phyloP scores from a whole-genome alignment of 2,888 invertebrate genomes.

The Hololepta plana region DNA sequence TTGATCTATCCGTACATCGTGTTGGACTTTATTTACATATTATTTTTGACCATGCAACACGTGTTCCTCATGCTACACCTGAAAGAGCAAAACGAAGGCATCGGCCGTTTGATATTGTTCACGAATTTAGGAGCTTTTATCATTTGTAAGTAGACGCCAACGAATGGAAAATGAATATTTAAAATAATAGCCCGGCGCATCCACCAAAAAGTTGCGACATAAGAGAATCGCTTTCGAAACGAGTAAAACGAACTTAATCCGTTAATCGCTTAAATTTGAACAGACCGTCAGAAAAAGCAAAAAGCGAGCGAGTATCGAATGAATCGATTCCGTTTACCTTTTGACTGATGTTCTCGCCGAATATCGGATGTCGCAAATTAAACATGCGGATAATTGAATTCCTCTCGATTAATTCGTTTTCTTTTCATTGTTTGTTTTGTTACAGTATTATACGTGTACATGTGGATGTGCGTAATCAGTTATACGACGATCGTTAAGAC shows the following conservation, averaged over 20 bases:
- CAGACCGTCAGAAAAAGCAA: no score
- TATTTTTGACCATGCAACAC: constrained; percentile 1
- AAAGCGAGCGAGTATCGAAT: no score
- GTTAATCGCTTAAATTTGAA: no score
- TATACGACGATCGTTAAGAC: constrained; percentile 2
- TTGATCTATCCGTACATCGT: constrained; percentile 5
- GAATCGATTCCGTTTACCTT: no score
- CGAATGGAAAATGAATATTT: no score
- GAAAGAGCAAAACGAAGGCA: constrained; percentile 2
- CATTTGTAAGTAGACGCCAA: constrained; percentile 5
- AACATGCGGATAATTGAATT: no score
- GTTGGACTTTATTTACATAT: constrained; percentile 3
- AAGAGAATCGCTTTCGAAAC: no score
- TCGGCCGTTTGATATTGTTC: constrained; percentile 4
- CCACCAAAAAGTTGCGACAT: no score
- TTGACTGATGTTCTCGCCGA: no score
- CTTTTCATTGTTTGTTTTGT: not conserved
- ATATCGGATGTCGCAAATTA: no score
- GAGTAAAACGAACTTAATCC: no score
- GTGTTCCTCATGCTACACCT: constrained; percentile 4
- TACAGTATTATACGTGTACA: constrained; percentile 6
- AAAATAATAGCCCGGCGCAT: no score
- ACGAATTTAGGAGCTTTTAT: constrained; percentile 5
- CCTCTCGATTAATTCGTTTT: not conserved
- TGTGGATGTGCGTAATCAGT: constrained; percentile 6